These are phyloP conservation scores for Chrysochloris asiatica DNA, from an alignment of 2,113 vertebrate genomes.

Conservation along the genomic window DNA sequence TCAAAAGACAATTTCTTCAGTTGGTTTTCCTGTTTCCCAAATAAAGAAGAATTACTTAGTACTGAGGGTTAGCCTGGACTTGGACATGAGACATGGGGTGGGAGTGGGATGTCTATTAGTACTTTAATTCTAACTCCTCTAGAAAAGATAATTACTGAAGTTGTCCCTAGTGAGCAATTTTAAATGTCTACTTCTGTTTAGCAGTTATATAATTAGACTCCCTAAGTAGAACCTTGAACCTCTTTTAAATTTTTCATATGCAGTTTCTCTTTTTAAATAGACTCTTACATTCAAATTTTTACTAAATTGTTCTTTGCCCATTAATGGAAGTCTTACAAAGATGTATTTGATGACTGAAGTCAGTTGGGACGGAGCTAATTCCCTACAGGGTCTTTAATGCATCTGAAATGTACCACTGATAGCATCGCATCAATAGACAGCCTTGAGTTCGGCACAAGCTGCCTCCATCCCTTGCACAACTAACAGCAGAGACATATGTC, in stretches of 20 bases:
- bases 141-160: background rate
- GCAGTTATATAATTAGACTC: background rate
- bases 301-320: background rate
- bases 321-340: background rate
- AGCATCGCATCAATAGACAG: background rate
- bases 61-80: background rate
- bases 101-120: background rate
- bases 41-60: background rate
- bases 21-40: background rate
- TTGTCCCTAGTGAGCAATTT: background rate
- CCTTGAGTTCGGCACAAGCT: background rate
- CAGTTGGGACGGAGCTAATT: background rate
- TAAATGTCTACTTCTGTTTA: slow-evolving; percentile 6
- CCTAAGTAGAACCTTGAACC: background rate
- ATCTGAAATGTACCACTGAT: background rate
- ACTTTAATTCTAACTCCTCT: background rate
- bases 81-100: background rate
- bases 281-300: background rate
- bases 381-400: background rate
- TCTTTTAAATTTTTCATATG: background rate
- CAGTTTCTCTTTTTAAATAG: background rate
- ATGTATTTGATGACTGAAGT: background rate
- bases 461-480: background rate
- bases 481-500: too few species aligned
- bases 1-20: background rate